Evolutionary conservation across 2,113 vertebrate genomes (phyloP).

Genomic region (Bucco capensis): DNA sequence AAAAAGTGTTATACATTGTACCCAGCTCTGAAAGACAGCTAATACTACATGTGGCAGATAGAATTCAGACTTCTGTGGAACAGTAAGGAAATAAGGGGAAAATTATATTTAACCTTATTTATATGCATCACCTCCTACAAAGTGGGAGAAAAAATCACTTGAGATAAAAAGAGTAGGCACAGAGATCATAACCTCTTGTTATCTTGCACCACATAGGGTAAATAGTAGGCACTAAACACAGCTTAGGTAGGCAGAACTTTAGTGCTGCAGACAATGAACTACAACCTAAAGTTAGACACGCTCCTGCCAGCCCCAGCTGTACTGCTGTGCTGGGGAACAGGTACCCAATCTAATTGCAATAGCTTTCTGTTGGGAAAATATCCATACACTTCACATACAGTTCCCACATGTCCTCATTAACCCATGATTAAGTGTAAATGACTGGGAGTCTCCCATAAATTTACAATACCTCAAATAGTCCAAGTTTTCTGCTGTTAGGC

Average conservation of each 20-base stretch:
- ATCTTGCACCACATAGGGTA: neutral
- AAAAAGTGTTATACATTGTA: neutral
- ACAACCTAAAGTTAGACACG: neutral
- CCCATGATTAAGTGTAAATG: neutral
- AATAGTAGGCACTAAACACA: neutral
- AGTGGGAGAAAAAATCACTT: neutral
- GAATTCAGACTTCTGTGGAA: neutral
- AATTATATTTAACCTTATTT: slow-evolving; percentile 34
- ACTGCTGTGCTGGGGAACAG: neutral
- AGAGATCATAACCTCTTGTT: neutral
- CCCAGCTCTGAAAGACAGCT: neutral
- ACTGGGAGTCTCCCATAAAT: neutral
- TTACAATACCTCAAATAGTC: neutral
- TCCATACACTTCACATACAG: neutral
- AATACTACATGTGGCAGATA: neutral
- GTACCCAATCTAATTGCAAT: neutral
- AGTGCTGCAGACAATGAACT: neutral
- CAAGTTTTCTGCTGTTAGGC: neutral
- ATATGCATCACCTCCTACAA: neutral
- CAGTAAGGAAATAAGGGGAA: neutral
- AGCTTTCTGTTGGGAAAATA: neutral
- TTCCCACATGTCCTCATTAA: neutral
- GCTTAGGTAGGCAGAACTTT: neutral
- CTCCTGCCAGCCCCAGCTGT: accelerated
- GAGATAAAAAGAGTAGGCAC: neutral